Conservation (phyloP, 2,797 vertebrate genomes). For the Parotocinclus haroldoi region DNA sequence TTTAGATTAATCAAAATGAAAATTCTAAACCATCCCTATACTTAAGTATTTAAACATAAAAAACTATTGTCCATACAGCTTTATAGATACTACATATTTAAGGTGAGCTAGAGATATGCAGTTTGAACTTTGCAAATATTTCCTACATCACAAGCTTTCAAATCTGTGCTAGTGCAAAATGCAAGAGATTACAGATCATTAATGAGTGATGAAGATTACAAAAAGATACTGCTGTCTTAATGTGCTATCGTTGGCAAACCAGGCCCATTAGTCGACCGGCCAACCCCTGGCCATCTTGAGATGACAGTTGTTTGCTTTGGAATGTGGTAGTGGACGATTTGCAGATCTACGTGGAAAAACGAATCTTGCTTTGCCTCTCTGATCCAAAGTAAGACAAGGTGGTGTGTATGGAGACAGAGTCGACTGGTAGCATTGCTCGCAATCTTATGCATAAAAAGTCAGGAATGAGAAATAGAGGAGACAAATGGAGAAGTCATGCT, state of each 20-base stretch:
- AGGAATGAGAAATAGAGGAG: slow-evolving; percentile 9
- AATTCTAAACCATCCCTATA: too few relatives aligned
- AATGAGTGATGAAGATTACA: slow-evolving; percentile 30
- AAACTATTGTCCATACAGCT: too few relatives aligned
- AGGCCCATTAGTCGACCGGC: slow-evolving; percentile 29
- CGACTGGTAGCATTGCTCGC: slow-evolving; percentile 23
- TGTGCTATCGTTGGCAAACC: slow-evolving; percentile 9
- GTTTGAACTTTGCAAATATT: too few relatives aligned
- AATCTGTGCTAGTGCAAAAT: not conserved
- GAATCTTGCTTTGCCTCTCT: slow-evolving; percentile 38
- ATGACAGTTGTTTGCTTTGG: slow-evolving; percentile 51
- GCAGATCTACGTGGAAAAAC: slow-evolving; percentile 44
- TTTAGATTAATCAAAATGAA: too few relatives aligned
- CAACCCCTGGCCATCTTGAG: slow-evolving; percentile 10
- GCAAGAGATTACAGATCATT: slow-evolving; percentile 14
- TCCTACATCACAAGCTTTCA: not conserved
- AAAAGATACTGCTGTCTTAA: slow-evolving; percentile 15
- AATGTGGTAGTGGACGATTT: slow-evolving; percentile 54
- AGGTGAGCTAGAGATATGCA: too few relatives aligned
- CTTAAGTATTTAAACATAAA: too few relatives aligned
- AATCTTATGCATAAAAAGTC: slow-evolving; percentile 3
- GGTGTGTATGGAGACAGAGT: slow-evolving; percentile 1
- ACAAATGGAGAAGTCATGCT: slow-evolving; percentile 4
- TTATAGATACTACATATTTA: too few relatives aligned
- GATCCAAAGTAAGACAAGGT: slow-evolving; percentile 13